These are phyloP conservation scores for Anorthoa munda DNA, from an alignment of 2,888 invertebrate genomes.

Conservation along the genomic window DNA sequence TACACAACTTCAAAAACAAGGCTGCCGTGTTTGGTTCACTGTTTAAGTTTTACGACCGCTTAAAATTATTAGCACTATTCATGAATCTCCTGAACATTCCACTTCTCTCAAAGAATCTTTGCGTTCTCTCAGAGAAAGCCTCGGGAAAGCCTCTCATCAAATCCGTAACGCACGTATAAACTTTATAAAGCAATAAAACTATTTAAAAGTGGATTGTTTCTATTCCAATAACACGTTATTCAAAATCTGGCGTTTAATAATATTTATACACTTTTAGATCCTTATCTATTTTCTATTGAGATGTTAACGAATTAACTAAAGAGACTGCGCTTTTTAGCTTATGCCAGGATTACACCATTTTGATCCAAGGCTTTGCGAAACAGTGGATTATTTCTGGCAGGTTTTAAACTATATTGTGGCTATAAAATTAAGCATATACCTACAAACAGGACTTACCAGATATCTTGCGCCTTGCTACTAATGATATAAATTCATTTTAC, in stretches of 20 bases:
- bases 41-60: constrained; percentile 4
- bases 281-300: constrained; percentile 6
- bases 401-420: constrained; percentile 9
- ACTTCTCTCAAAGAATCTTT: not conserved
- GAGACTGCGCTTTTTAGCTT: constrained; percentile 5
- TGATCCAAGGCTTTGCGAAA: constrained; percentile 10
- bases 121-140: not conserved
- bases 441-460: not conserved
- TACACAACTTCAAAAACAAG: not conserved
- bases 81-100: not conserved
- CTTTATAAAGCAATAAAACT: not conserved
- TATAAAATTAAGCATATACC: constrained; percentile 10
- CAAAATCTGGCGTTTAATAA: too few species aligned
- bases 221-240: constrained; percentile 4
- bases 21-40: not conserved
- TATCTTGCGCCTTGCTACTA: not conserved
- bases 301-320: constrained; percentile 17
- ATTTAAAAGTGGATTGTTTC: not conserved
- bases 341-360: constrained; percentile 16
- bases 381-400: constrained; percentile 12
- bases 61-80: constrained; percentile 7
- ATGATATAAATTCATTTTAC: not conserved
- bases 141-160: not conserved
- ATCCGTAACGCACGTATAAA: not conserved
- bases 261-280: not conserved